A percentile compares a stretch with the other conserved stretches of the same genome.
Conservation (phyloP, 2,888 invertebrate genomes). For the Leucophora obtusa region DNA sequence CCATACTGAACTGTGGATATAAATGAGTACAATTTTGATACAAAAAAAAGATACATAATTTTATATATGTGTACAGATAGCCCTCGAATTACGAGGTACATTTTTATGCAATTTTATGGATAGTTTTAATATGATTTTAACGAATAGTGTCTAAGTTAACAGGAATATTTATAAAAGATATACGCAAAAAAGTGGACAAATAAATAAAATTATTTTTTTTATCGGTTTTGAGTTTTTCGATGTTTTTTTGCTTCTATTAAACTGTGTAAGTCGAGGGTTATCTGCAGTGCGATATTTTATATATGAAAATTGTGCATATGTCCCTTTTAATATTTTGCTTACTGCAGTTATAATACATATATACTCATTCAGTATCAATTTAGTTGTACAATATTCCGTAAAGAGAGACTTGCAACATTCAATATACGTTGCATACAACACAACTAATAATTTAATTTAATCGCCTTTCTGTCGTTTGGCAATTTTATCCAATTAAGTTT, state of each 20-base stretch:
- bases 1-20: constrained; percentile 16
- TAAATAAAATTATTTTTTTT: too few relatives aligned
- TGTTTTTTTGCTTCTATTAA: too few relatives aligned
- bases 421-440: constrained; percentile 26
- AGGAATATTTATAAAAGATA: too few relatives aligned
- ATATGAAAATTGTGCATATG: constrained; percentile 15
- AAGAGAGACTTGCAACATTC: constrained; percentile 24
- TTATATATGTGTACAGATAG: not conserved
- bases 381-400: not conserved
- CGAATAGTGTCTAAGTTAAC: too few relatives aligned
- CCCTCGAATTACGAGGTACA: too few relatives aligned
- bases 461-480: constrained; percentile 66
- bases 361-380: not conserved
- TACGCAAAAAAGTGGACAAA: too few relatives aligned
- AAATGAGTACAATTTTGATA: constrained; percentile 31
- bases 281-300: not conserved
- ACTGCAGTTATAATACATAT: not conserved
- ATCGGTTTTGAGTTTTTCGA: too few relatives aligned
- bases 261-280: too few relatives aligned
- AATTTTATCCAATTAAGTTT: constrained; percentile 68
- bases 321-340: constrained; percentile 14
- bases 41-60: constrained; percentile 60
- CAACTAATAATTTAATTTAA: constrained; percentile 68
- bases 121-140: too few relatives aligned
- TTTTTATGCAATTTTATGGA: too few relatives aligned